Percentiles rank a stretch among this genome's conserved stretches.
Conservation (phyloP, 2,888 invertebrate species). For the Drosophila macrospina region DNA sequence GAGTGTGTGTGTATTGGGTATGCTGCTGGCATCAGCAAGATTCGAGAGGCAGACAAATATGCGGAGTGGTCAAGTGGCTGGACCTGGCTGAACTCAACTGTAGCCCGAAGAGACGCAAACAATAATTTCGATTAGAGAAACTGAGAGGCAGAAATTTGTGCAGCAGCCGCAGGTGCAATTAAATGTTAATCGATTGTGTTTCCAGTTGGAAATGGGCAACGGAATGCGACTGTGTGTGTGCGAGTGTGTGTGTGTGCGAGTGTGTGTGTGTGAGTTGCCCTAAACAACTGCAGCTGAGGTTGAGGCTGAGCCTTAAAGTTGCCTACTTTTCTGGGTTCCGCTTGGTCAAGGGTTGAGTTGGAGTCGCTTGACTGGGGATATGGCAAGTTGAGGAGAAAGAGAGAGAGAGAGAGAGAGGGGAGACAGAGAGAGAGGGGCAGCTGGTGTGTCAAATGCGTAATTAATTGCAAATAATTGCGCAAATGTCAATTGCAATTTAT, state of each 20-base stretch:
- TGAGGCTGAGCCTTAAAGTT: slow-evolving; percentile 22
- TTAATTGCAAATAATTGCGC: slow-evolving; percentile 77
- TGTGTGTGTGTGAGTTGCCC: slow-evolving; percentile 17
- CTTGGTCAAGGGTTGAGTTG: slow-evolving; percentile 1
- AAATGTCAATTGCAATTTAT: slow-evolving; percentile 76
- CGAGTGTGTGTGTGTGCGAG: background rate
- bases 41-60: slow-evolving; percentile 42
- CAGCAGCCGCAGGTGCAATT: slow-evolving; percentile 65
- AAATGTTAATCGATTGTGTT: slow-evolving; percentile 76
- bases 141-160: slow-evolving; percentile 39
- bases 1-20: slow-evolving; percentile 12
- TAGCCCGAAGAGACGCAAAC: slow-evolving; percentile 53
- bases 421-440: background rate
- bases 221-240: slow-evolving; percentile 27
- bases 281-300: slow-evolving; percentile 42
- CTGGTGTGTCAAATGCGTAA: slow-evolving; percentile 59
- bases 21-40: slow-evolving; percentile 30
- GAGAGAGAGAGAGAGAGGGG: background rate
- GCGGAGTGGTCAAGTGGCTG: background rate
- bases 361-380: slow-evolving; percentile 22
- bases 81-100: background rate
- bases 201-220: slow-evolving; percentile 31
- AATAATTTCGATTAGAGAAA: slow-evolving; percentile 64
- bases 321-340: slow-evolving; percentile 25
- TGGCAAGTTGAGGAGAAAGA: slow-evolving; percentile 1